Evolutionary conservation across 2,888 invertebrate species (phyloP), one percentile per base, ranked within the genome.

Genomic region (Stratiomys singularior): DNA sequence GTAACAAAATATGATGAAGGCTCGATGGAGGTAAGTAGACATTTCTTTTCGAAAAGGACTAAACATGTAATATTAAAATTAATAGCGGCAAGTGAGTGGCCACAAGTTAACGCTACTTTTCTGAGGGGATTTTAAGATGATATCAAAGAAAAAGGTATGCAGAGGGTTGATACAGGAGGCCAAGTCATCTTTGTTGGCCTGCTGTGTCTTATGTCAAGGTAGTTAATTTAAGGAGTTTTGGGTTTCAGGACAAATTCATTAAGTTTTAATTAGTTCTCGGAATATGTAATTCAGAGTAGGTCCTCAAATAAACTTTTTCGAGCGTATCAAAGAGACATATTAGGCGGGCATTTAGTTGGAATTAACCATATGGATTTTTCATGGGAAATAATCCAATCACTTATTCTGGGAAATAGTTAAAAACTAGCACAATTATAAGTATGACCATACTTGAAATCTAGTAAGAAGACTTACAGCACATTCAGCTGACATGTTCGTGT

Each of bases 31-130:
- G 66, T 66, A 37, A 15, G 37, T 37, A 18, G 4, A 11, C 1
- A 44, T 30, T 21, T 37, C 30, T 21, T 66, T 60, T 25, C 11
- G 25, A 13, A 25, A 60, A 60, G 60, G 60, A 60, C 60, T 44
- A 37, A 67, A 44, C 71, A 72, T 72, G 52, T 27, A 72, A 72
- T 72, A 72, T 72, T 72, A 72, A 72, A 72, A 72, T 72, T 72
- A 72, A 72, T 56, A 72, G 28, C 28, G 28, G 47, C 66, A 66
- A 37, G n/a, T n/a, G 11, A 66, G 18, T 1, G 15, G 27, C 66
- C 27, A 44, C 25, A 37, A 44, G 66, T 37, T 30, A 37, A 37
- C 66, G 11, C 37, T n/a, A n/a, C 9, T 66, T 18, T 44, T 37
- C 37, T 28, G 30, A n/a, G 13, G 15, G n/a, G 66, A 44, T 66